These are phyloP conservation scores for Petrolisthes cinctipes DNA, from an alignment of 2,888 invertebrate species.

Conservation along the genomic window DNA sequence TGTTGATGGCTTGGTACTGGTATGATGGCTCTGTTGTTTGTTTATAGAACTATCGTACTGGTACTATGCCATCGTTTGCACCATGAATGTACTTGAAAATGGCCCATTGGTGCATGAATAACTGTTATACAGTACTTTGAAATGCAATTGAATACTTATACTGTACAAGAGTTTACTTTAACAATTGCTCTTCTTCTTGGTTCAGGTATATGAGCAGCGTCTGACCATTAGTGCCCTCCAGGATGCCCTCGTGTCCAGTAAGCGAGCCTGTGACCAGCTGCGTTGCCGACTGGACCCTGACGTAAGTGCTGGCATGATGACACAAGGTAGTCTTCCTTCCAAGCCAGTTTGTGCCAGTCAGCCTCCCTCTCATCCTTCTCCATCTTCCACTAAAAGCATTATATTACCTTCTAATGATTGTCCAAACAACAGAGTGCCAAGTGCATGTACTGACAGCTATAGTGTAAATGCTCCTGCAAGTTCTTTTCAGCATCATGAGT, in stretches of 20 bases:
- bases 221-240: slow-evolving; percentile 61
- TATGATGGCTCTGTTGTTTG: too few relatives aligned
- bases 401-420: slow-evolving; percentile 22
- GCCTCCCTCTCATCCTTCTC: slow-evolving; percentile 31
- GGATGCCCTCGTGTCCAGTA: slow-evolving; percentile 60
- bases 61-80: too few relatives aligned
- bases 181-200: not conserved
- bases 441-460: slow-evolving; percentile 41
- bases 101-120: not conserved
- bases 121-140: not conserved
- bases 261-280: slow-evolving; percentile 58
- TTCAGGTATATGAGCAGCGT: slow-evolving; percentile 56
- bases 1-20: too few relatives aligned
- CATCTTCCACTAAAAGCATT: slow-evolving; percentile 45
- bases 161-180: not conserved
- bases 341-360: slow-evolving; percentile 41
- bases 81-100: too few relatives aligned
- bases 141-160: too few relatives aligned
- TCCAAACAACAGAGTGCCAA: slow-evolving; percentile 30
- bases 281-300: slow-evolving; percentile 38
- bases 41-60: too few relatives aligned
- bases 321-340: slow-evolving; percentile 29
- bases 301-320: slow-evolving; percentile 47
- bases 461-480: not conserved
- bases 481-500: too few relatives aligned